These are phyloP conservation scores for Gerris lacustris DNA, from an alignment of 2,888 invertebrate species.

Conservation along the genomic window DNA sequence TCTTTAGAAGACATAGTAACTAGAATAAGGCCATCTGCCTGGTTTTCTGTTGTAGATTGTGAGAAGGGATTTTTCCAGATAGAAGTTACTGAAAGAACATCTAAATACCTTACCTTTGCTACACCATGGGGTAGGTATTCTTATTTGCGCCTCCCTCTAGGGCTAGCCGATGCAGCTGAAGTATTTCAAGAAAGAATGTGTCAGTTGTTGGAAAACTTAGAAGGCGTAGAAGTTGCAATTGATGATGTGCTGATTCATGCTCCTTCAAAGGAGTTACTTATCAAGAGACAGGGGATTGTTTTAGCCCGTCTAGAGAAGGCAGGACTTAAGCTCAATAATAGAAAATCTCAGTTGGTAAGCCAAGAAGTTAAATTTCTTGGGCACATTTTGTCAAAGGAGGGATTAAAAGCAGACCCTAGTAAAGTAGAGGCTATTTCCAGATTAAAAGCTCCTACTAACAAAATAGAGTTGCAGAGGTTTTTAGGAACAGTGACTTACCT, in stretches of 20 bases:
- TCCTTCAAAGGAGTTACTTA: constrained; percentile 8
- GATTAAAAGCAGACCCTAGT: constrained; percentile 26
- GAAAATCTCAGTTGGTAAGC: constrained; percentile 29
- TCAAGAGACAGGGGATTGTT: background rate
- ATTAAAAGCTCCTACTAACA: constrained; percentile 25
- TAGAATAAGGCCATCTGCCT: background rate
- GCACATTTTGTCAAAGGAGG: constrained; percentile 27
- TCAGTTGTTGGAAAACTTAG: constrained; percentile 21
- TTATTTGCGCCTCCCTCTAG: constrained; percentile 28
- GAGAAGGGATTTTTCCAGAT: constrained; percentile 30
- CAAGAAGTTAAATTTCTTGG: constrained; percentile 30
- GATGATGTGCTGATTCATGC: constrained; percentile 17
- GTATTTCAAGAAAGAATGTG: constrained; percentile 23
- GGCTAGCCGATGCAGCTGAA: constrained; percentile 23
- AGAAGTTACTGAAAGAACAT: constrained; percentile 23
- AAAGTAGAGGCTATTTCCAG: constrained; percentile 22
- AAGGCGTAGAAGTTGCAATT: constrained; percentile 13
- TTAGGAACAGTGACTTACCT: constrained; percentile 30
- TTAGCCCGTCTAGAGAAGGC: constrained; percentile 15
- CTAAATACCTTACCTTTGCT: constrained; percentile 26
- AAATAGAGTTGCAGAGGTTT: constrained; percentile 24
- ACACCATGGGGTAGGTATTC: constrained; percentile 28
- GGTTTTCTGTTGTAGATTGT: constrained; percentile 31
- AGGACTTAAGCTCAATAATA: constrained; percentile 31
- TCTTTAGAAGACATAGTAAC: constrained; percentile 4